Evolutionary conservation across 2,797 vertebrate species (phyloP).

Genomic region (Chelmon rostratus): DNA sequence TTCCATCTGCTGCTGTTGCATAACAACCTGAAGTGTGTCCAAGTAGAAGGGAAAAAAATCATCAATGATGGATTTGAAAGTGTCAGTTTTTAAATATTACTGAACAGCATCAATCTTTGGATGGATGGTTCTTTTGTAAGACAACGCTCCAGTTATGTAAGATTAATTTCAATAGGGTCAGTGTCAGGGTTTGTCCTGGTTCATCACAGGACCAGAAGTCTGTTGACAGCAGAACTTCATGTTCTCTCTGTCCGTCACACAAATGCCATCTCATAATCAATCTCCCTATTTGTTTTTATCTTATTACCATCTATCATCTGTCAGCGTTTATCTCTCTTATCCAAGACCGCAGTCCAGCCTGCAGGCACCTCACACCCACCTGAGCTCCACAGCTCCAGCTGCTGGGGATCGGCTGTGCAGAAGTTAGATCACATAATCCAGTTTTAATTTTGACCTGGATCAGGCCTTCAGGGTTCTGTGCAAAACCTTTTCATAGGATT

Average conservation of each 20-base stretch:
- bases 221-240: slow-evolving; percentile 21
- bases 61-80: not conserved
- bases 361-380: slow-evolving; percentile 14
- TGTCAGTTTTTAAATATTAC: slow-evolving; percentile 1
- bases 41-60: not conserved
- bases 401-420: slow-evolving; percentile 3
- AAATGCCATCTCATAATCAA: slow-evolving; percentile 19
- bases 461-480: no score
- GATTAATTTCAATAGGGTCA: slow-evolving; percentile 19
- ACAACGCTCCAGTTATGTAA: slow-evolving; percentile 39
- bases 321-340: slow-evolving; percentile 14
- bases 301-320: slow-evolving; percentile 35
- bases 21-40: slow-evolving; percentile 36
- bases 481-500: no score
- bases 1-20: slow-evolving; percentile 62
- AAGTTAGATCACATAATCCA: no score
- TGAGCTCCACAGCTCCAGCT: slow-evolving; percentile 37
- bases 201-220: slow-evolving; percentile 40
- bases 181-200: slow-evolving; percentile 40
- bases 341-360: slow-evolving; percentile 10
- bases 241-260: slow-evolving; percentile 34
- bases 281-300: not conserved
- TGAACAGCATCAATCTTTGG: slow-evolving; percentile 20
- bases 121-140: slow-evolving; percentile 1
- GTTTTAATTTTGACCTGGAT: no score